Base-by-base conservation (phyloP, 2,888 invertebrate genomes). In the Abrostola tripartita region DNA sequence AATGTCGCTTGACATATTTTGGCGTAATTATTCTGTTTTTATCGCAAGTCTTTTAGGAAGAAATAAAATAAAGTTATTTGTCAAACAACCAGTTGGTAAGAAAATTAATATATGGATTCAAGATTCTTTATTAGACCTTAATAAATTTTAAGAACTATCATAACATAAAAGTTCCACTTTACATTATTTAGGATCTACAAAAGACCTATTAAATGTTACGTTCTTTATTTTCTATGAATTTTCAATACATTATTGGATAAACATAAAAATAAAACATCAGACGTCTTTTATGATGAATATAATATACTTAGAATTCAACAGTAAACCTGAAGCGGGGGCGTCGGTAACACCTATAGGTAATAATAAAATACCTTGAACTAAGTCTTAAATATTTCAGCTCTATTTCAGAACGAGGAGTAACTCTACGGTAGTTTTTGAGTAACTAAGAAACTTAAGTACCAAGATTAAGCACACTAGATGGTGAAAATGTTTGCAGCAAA, bases 371-470 rank as follows among this genome's bases (percentile, higher is more conserved):
- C 38, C 38, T 49, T 11, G 6, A 58, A 71, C n/a, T 40, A 40
- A 10, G 7, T 54, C 55, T 58, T 49, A 52, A 72, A 57, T 8
- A 49, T 62, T 55, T 36, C 35, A 62, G 42, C 51, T 52, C 10
- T 37, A 37, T 54, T 67, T 24, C 40, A n/a, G 10, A 54, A 52
- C 58, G 49, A 55, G n/a, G 6, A 50, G 24, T 36, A 24, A n/a
- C n/a, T n/a, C 40, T 44, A 50, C 40, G n/a, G 37, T 64, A 57
- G 67, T 65, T 71, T 73, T 69, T 57, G 36, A 54, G 12, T 54
- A 69, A 61, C 62, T 36, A 36, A 14, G 51, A 40, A 58, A 37
- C 47, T 53, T 24, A 55, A 47, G 36, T 41, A 66, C 55, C n/a
- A 35, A 57, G 37, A 52, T 59, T 44, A 51, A 65, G 52, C 38